Conservation (phyloP, 2,888 invertebrate genomes). For the Heteropelma amictum region DNA sequence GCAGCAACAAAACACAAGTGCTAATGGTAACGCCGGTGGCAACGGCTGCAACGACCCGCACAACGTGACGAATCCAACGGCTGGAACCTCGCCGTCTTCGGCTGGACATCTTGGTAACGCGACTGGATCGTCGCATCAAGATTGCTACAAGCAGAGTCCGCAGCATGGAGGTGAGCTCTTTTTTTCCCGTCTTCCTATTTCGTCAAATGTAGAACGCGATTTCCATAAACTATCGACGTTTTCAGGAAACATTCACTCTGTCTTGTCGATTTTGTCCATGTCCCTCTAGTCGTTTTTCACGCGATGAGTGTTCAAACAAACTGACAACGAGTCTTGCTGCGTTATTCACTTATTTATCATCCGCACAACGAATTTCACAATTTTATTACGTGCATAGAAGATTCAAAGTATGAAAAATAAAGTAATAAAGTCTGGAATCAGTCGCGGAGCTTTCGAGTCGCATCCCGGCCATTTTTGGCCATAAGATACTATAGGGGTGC, state of each 20-base stretch:
- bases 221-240: not conserved
- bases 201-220: not conserved
- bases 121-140: constrained; percentile 71
- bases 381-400: no score
- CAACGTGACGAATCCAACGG: constrained; percentile 68
- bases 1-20: constrained; percentile 58
- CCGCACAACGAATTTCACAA: no score
- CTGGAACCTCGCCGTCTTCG: constrained; percentile 71
- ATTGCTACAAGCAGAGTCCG: constrained; percentile 77
- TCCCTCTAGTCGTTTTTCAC: no score
- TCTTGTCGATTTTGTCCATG: no score
- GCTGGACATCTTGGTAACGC: constrained; percentile 70
- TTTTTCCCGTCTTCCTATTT: constrained; percentile 30
- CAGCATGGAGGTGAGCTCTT: constrained; percentile 74
- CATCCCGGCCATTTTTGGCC: constrained; percentile 24
- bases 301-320: no score
- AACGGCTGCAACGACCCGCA: constrained; percentile 68
- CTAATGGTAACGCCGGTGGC: constrained; percentile 68
- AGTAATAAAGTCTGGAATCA: no score
- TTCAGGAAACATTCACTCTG: no score
- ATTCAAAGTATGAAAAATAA: no score
- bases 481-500: no score
- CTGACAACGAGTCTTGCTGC: no score
- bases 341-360: no score
- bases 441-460: constrained; percentile 19